Evolutionary conservation across 2,113 vertebrate genomes (phyloP).

Genomic region (Aramus guarauna): DNA sequence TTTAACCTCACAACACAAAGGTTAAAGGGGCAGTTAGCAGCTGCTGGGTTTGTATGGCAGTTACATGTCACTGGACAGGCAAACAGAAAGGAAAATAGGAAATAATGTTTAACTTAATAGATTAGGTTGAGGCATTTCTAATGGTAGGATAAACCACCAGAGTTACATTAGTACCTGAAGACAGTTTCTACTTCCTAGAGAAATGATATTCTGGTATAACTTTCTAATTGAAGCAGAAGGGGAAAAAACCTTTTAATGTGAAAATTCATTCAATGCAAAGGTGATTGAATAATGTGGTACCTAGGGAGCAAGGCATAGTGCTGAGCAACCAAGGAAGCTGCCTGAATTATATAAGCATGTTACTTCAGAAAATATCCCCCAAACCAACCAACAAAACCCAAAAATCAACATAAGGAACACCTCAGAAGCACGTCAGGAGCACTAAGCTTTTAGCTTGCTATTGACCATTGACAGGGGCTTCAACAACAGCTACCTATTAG

Average conservation of each 20-base stretch:
- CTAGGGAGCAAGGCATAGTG: background rate
- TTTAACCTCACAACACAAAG: background rate
- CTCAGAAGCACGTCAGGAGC: background rate
- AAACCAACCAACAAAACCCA: background rate
- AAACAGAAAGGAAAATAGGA: background rate
- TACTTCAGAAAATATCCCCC: background rate
- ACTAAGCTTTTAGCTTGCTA: background rate
- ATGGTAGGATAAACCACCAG: background rate
- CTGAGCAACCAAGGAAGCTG: background rate
- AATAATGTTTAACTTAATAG: background rate
- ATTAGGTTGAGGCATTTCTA: background rate
- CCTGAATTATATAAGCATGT: background rate
- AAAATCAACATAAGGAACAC: background rate
- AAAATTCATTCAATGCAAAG: background rate
- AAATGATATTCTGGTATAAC: background rate
- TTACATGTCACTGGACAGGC: background rate
- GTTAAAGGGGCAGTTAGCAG: background rate
- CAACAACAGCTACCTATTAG: background rate
- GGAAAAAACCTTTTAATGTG: background rate
- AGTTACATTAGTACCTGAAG: background rate
- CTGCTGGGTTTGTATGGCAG: accelerated
- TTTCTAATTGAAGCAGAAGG: background rate
- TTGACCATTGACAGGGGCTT: background rate
- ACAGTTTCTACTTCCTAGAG: background rate
- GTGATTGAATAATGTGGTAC: background rate